Percentiles rank a stretch among this genome's conserved stretches.
Conservation (phyloP, 2,797 vertebrate species). For the Coilia nasus region DNA sequence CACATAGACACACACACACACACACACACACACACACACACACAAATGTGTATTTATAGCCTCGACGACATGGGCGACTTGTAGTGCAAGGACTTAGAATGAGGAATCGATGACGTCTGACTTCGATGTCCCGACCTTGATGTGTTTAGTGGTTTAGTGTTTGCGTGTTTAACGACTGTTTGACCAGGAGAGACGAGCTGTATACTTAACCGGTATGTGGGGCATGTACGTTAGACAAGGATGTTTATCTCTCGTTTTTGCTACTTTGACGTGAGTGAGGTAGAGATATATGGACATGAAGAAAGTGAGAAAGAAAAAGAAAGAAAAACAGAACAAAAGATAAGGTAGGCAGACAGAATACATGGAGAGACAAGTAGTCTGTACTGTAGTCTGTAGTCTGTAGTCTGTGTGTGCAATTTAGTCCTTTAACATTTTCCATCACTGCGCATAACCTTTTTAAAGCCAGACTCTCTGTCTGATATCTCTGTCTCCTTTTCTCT, state of each 20-base stretch:
- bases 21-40: not conserved
- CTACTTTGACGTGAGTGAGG: not conserved
- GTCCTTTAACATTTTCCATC: not conserved
- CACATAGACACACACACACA: not conserved
- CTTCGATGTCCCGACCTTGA: not conserved
- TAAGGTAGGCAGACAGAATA: not conserved
- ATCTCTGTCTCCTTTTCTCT: conserved; percentile 9
- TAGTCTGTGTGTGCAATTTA: no score
- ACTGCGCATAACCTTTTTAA: not conserved
- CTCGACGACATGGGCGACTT: not conserved
- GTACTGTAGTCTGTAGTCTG: no score
- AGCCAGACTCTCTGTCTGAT: not conserved
- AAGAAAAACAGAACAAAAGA: not conserved
- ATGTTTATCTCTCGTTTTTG: not conserved
- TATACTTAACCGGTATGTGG: not conserved
- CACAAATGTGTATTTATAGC: conserved; percentile 5
- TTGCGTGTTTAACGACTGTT: not conserved
- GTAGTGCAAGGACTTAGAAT: not conserved
- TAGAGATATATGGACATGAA: not conserved
- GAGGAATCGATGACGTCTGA: conserved; percentile 12
- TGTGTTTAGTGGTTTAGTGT: not conserved
- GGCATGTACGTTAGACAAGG: not conserved
- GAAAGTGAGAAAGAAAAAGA: not conserved
- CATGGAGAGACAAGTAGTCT: not conserved
- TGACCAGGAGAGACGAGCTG: not conserved